Conservation (phyloP, 2,797 vertebrate species). For the Lithobates pipiens region DNA sequence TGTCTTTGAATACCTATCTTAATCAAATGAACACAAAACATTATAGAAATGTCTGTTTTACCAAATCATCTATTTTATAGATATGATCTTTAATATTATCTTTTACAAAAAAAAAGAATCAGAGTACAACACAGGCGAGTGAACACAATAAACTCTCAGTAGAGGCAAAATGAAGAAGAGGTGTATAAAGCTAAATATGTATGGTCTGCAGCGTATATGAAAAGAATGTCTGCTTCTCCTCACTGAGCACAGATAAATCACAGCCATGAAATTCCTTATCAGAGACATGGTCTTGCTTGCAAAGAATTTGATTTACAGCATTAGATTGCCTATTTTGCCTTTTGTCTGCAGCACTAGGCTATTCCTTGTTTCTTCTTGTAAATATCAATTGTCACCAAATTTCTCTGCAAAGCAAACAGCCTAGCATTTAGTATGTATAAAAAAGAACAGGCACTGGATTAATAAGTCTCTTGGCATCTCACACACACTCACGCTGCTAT, state of each 20-base stretch:
- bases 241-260: slow-evolving; percentile 48
- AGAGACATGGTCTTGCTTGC: slow-evolving; percentile 51
- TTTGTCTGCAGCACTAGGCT: slow-evolving; percentile 23
- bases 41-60: not conserved
- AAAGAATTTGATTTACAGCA: slow-evolving; percentile 52
- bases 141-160: not conserved
- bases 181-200: slow-evolving; percentile 12
- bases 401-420: not conserved
- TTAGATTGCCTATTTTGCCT: slow-evolving; percentile 30
- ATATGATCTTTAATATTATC: not conserved
- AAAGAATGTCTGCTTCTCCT: slow-evolving; percentile 20
- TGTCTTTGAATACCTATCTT: no score
- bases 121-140: not conserved
- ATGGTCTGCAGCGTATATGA: slow-evolving; percentile 12
- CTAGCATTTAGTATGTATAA: not conserved
- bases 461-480: not conserved
- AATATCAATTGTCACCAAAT: slow-evolving; percentile 10
- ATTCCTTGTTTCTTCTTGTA: not conserved
- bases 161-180: slow-evolving; percentile 13
- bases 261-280: slow-evolving; percentile 36
- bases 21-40: no score
- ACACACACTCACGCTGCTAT: not conserved
- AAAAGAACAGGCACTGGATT: not conserved
- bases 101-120: not conserved
- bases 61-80: not conserved